Evolutionary conservation across 2,797 vertebrate species (phyloP).

Genomic region (Lacerta agilis): DNA sequence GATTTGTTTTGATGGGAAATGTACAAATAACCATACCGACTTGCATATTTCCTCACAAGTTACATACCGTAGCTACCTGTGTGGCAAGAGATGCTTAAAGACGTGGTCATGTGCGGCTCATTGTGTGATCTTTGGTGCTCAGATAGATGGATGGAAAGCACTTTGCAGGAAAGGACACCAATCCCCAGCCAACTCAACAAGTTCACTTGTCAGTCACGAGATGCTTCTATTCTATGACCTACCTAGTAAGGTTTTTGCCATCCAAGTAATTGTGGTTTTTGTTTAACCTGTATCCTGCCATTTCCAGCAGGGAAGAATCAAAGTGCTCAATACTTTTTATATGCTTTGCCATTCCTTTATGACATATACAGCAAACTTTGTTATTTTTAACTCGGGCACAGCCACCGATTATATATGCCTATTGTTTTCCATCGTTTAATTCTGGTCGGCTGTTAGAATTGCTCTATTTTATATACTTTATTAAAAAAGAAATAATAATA

Average conservation of each 20-base stretch:
- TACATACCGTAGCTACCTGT: background rate
- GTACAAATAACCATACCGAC: background rate
- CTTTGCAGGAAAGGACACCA: background rate
- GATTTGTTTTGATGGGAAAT: background rate
- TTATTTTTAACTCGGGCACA: no score
- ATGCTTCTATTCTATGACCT: no score
- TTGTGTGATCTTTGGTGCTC: background rate
- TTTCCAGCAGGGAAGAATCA: background rate
- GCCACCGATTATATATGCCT: no score
- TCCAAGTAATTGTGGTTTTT: background rate
- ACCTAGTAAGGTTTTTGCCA: background rate
- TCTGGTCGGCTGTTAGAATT: no score
- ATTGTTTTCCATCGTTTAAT: no score
- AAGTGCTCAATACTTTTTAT: background rate
- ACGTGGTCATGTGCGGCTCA: accelerated
- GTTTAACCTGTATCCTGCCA: no score
- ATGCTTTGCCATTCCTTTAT: no score
- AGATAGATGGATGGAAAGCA: background rate
- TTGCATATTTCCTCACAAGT: background rate
- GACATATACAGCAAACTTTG: no score
- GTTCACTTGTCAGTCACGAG: background rate
- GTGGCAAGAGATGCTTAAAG: background rate
- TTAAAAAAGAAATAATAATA: no score
- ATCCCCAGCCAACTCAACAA: background rate
- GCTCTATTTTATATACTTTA: no score